phyloP scores from a whole-genome alignment of 2,888 invertebrate genomes.

The Sesia bembeciformis region DNA sequence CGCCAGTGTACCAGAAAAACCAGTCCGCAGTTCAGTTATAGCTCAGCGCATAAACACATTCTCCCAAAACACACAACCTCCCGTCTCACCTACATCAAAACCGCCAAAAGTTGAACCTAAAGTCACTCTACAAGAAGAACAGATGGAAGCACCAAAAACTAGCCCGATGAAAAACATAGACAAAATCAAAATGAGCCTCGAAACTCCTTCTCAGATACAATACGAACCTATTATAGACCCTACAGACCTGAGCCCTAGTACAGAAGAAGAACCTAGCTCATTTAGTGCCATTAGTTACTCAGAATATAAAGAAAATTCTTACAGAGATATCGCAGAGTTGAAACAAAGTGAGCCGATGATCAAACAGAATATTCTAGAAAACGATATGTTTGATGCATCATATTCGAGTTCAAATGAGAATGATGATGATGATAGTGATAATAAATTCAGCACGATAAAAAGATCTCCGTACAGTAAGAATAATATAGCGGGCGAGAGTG shows the following conservation, averaged over 20 bases:
- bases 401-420: slow-evolving; percentile 70
- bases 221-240: slow-evolving; percentile 66
- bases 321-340: slow-evolving; percentile 38
- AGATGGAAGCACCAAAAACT: slow-evolving; percentile 36
- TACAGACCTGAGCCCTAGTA: slow-evolving; percentile 54
- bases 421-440: slow-evolving; percentile 77
- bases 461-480: slow-evolving; percentile 78
- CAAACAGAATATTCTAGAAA: slow-evolving; percentile 67
- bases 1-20: slow-evolving; percentile 75
- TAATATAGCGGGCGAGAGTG: slow-evolving; percentile 38
- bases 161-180: slow-evolving; percentile 66
- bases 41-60: slow-evolving; percentile 77
- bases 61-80: slow-evolving; percentile 24
- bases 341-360: slow-evolving; percentile 66
- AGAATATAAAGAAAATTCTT: slow-evolving; percentile 30
- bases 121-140: slow-evolving; percentile 23
- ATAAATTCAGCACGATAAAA: slow-evolving; percentile 83
- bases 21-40: slow-evolving; percentile 78
- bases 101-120: slow-evolving; percentile 20
- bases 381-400: slow-evolving; percentile 67
- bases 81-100: slow-evolving; percentile 23
- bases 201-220: slow-evolving; percentile 66
- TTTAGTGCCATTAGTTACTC: slow-evolving; percentile 54
- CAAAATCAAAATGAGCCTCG: slow-evolving; percentile 64
- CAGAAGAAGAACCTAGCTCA: slow-evolving; percentile 46